Conservation (phyloP, 2,888 invertebrate species). For the Carcina quercana region DNA sequence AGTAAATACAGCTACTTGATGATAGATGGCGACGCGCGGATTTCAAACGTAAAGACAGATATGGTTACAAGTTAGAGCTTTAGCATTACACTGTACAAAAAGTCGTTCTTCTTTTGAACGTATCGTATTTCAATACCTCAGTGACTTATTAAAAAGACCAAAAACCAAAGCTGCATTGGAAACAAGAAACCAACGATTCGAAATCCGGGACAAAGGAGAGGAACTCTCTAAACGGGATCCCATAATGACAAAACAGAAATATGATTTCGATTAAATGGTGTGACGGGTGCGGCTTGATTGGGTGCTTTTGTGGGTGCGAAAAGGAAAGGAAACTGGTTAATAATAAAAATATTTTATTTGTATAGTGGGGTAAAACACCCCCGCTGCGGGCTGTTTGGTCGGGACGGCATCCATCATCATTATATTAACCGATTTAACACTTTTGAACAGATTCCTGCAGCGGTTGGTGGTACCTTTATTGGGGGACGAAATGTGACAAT, state of each 20-base stretch:
- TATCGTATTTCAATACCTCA: slow-evolving; percentile 18
- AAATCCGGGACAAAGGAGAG: slow-evolving; percentile 66
- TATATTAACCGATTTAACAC: slow-evolving; percentile 75
- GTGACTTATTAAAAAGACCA: slow-evolving; percentile 46
- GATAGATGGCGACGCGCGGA: slow-evolving; percentile 46
- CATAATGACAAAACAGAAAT: slow-evolving; percentile 75
- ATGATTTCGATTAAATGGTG: slow-evolving; percentile 71
- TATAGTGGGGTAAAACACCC: slow-evolving; percentile 73
- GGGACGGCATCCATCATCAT: slow-evolving; percentile 71
- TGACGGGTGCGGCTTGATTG: slow-evolving; percentile 43
- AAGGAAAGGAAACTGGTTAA: slow-evolving; percentile 57
- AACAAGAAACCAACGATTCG: slow-evolving; percentile 66
- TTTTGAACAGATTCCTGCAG: slow-evolving; percentile 67
- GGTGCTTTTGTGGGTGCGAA: slow-evolving; percentile 38
- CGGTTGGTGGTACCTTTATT: slow-evolving; percentile 45
- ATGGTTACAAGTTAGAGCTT: not conserved
- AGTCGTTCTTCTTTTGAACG: slow-evolving; percentile 18
- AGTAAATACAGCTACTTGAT: slow-evolving; percentile 41
- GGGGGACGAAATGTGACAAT: slow-evolving; percentile 35
- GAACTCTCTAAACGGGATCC: slow-evolving; percentile 69
- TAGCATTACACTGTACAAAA: slow-evolving; percentile 9
- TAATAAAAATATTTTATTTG: slow-evolving; percentile 74
- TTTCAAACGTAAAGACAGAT: not conserved
- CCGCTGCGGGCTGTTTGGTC: slow-evolving; percentile 71
- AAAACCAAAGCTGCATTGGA: slow-evolving; percentile 55